Percentiles rank a stretch among this genome's conserved stretches.
Evolutionary conservation across 1,140 invertebrate species (phyloP).

Genomic region (Heliothis virescens): DNA sequence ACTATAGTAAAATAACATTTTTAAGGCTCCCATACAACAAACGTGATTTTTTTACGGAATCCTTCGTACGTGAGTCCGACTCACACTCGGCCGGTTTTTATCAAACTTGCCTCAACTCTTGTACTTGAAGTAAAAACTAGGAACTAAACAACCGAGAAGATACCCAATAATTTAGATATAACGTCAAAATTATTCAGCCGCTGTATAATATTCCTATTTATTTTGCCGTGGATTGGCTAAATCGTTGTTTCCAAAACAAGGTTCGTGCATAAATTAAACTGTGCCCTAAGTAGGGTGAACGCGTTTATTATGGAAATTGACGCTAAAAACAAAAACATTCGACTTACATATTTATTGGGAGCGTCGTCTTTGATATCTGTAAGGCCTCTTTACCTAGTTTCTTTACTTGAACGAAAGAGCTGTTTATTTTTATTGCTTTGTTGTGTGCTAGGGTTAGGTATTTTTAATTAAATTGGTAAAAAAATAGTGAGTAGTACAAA

Average conservation of each 20-base stretch:
- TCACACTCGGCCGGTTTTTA: too few species aligned
- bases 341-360: not conserved
- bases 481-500: too few species aligned
- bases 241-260: conserved; percentile 32
- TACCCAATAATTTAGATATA: not conserved
- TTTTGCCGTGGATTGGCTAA: conserved; percentile 24
- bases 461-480: too few species aligned
- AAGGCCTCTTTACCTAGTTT: conserved; percentile 23
- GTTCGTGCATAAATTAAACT: conserved; percentile 41
- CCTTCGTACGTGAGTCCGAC: too few species aligned
- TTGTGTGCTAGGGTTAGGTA: too few species aligned
- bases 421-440: too few species aligned
- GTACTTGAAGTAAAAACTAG: not conserved
- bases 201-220: conserved; percentile 39
- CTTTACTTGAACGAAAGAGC: not conserved
- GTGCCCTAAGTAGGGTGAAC: conserved; percentile 19
- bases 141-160: not conserved
- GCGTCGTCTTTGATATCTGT: conserved; percentile 4
- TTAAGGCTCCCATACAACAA: too few species aligned
- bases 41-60: too few species aligned
- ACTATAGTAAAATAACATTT: too few species aligned
- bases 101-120: too few species aligned
- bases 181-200: conserved; percentile 16
- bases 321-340: conserved; percentile 30
- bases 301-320: conserved; percentile 38